A percentile compares a stretch with the other conserved stretches of the same genome.
These are phyloP conservation scores for Nymphalis io DNA, from an alignment of 1,140 invertebrate species.

Conservation along the genomic window DNA sequence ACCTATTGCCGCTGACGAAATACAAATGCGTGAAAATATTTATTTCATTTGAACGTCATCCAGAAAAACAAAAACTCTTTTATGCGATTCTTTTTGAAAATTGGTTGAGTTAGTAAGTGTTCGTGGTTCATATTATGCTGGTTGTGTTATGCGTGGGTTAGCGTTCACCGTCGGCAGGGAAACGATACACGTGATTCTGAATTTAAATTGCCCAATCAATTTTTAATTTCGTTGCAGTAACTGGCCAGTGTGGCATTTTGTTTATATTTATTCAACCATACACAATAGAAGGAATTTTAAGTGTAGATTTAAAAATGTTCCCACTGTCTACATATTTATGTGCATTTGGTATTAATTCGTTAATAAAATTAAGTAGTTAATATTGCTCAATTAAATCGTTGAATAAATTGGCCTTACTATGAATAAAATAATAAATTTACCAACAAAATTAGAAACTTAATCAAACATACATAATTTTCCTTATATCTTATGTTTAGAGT, in stretches of 20 bases:
- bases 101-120: constrained; percentile 12
- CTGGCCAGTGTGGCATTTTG: constrained; percentile 28
- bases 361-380: background rate
- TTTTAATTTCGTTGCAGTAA: constrained; percentile 61
- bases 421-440: too few species aligned
- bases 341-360: background rate
- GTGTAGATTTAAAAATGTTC: background rate
- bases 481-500: too few species aligned
- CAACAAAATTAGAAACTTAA: too few species aligned
- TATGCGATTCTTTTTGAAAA: constrained; percentile 12
- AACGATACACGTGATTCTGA: constrained; percentile 58
- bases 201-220: constrained; percentile 72
- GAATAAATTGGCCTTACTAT: too few species aligned
- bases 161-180: constrained; percentile 43
- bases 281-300: constrained; percentile 30
- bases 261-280: constrained; percentile 29
- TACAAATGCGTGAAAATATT: constrained; percentile 35
- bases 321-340: background rate
- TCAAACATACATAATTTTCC: too few species aligned
- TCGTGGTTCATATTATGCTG: constrained; percentile 34
- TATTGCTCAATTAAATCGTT: background rate
- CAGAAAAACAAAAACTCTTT: constrained; percentile 30
- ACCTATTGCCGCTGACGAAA: constrained; percentile 30
- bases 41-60: constrained; percentile 19
- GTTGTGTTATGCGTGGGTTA: constrained; percentile 39